Percentiles rank a stretch among this genome's conserved stretches.
phyloP scores from a whole-genome alignment of 2,888 invertebrate genomes.

The Meiosimyza decipiens region DNA sequence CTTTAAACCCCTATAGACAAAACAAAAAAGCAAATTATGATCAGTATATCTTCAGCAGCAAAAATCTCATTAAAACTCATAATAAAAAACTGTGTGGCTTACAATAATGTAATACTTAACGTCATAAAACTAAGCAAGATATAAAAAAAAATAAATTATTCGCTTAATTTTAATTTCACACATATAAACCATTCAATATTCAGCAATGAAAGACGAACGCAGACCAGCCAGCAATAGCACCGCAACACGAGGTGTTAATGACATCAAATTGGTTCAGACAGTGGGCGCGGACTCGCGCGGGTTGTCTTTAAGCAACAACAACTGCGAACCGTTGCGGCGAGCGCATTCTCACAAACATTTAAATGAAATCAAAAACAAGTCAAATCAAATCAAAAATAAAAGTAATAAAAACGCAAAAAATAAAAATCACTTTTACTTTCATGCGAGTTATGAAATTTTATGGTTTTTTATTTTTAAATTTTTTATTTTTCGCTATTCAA shows the following conservation, averaged over 20 bases:
- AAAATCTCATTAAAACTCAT: neutral
- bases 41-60: neutral
- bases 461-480: too few relatives aligned
- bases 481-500: neutral
- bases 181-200: too few relatives aligned
- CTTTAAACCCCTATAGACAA: too few relatives aligned
- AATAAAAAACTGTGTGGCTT: neutral
- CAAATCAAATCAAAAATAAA: conserved; percentile 6
- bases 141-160: conserved; percentile 15
- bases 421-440: conserved; percentile 17
- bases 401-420: neutral
- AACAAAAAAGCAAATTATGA: too few relatives aligned
- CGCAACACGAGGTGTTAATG: conserved; percentile 39
- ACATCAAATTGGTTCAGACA: conserved; percentile 37
- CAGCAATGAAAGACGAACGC: neutral
- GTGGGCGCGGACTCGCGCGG: conserved; percentile 15
- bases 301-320: neutral
- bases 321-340: neutral
- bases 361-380: conserved; percentile 8
- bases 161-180: conserved; percentile 29
- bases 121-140: too few relatives aligned
- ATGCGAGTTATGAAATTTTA: too few relatives aligned
- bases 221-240: conserved; percentile 2
- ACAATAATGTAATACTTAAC: too few relatives aligned
- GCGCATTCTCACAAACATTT: neutral